Conservation (phyloP, 2,113 vertebrate species). For the cat (Felis catus) region F.catus_Fca126_mat1.0 CM031420.1:157779001-157779500, state of each 20-base stretch:
- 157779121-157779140: neutral
- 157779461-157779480: neutral
- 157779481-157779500: neutral
- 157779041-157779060: neutral
- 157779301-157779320: neutral
- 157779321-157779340: neutral
- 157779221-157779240: neutral
- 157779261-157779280: neutral
- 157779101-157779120: neutral
- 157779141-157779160: neutral
- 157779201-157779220: neutral
- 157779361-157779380: neutral
- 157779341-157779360: neutral
- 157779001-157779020: slow-evolving; percentile 54
- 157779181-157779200: neutral
- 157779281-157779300: neutral
- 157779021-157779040: slow-evolving; percentile 48
- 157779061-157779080: neutral
- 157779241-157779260: neutral
- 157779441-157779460: too few relatives aligned
- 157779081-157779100: neutral
- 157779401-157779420: neutral
- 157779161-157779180: neutral
- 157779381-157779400: neutral
- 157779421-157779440: neutral